Evolutionary conservation across 2,888 invertebrate genomes (phyloP).

Genomic region (Myathropa florea): DNA sequence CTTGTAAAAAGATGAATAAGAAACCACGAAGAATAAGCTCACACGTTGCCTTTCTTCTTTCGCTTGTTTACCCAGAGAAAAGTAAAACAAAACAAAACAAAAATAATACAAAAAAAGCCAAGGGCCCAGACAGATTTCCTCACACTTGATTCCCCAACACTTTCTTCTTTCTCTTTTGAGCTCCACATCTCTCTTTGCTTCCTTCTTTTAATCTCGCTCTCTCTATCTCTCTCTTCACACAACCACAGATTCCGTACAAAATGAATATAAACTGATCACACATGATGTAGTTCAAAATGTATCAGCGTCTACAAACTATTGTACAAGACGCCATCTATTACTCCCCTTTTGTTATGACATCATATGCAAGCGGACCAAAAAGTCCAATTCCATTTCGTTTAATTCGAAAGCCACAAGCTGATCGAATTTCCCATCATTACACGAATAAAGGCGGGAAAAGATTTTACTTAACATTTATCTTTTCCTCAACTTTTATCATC

Average conservation of each 20-base stretch:
- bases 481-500: conserved; percentile 4
- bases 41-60: conserved; percentile 14
- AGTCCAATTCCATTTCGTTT: conserved; percentile 11
- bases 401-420: conserved; percentile 48
- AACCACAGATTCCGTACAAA: neutral
- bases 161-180: neutral
- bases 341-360: conserved; percentile 53
- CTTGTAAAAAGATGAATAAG: neutral
- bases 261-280: conserved; percentile 15
- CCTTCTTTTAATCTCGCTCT: neutral
- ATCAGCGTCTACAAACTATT: neutral
- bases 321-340: conserved; percentile 23
- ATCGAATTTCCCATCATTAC: conserved; percentile 66
- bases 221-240: neutral
- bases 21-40: conserved; percentile 4
- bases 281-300: conserved; percentile 28
- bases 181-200: neutral
- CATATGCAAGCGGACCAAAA: conserved; percentile 20
- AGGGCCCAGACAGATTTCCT: conserved; percentile 59
- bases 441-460: conserved; percentile 63
- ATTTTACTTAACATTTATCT: conserved; percentile 6
- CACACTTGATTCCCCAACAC: conserved; percentile 16
- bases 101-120: conserved; percentile 39
- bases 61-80: conserved; percentile 35
- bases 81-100: conserved; percentile 35